Evolutionary conservation across 2,888 invertebrate species (phyloP).

Genomic region (Hyposoter didymator): DNA sequence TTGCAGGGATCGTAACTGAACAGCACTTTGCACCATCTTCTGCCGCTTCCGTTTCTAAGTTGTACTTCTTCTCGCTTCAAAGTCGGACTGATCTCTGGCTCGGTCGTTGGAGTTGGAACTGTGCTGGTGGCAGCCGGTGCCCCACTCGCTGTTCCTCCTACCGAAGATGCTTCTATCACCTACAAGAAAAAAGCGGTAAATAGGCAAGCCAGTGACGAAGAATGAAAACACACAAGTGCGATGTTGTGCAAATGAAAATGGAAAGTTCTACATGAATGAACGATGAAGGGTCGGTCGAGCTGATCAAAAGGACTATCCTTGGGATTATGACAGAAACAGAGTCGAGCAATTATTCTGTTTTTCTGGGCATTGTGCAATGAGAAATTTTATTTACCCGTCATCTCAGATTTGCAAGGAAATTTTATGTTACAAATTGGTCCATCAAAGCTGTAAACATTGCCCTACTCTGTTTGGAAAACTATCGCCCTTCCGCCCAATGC

Average conservation of each 20-base stretch:
- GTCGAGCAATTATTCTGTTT: not conserved
- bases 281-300: conserved; percentile 30
- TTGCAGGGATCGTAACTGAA: conserved; percentile 97
- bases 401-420: too few relatives aligned
- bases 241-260: conserved; percentile 23
- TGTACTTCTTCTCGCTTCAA: conserved; percentile 76
- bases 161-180: conserved; percentile 75
- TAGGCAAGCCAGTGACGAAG: not conserved
- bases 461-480: not conserved
- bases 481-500: not conserved
- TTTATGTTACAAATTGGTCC: not conserved
- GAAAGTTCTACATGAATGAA: conserved; percentile 35
- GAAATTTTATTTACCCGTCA: not conserved
- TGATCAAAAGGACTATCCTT: not conserved
- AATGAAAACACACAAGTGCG: not conserved
- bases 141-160: conserved; percentile 25
- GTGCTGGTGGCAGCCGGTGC: not conserved
- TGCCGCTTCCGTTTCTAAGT: conserved; percentile 80
- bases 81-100: conserved; percentile 53
- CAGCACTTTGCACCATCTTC: conserved; percentile 92
- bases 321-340: conserved; percentile 9
- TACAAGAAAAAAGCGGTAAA: conserved; percentile 52
- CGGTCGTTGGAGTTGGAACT: conserved; percentile 29
- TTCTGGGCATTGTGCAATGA: not conserved
- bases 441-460: not conserved